A percentile compares a stretch with the other conserved stretches of the same genome.
phyloP scores from a whole-genome alignment of 2,888 invertebrate genomes.

The Lasioglossum leucozonium region DNA sequence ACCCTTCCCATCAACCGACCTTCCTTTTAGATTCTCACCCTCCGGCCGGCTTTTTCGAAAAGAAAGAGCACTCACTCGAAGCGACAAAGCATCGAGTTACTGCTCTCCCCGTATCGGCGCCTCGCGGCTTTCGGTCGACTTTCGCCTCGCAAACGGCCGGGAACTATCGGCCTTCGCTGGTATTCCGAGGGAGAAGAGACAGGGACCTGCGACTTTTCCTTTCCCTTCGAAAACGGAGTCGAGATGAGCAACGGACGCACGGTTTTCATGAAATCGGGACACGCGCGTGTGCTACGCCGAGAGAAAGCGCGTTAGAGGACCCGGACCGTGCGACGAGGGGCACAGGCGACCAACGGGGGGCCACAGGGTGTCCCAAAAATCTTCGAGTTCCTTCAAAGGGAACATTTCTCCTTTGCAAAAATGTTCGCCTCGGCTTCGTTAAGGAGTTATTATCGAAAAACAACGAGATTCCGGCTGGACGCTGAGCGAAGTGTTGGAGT shows the following conservation, averaged over 20 bases:
- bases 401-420: too few relatives aligned
- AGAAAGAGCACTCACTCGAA: slow-evolving; percentile 52
- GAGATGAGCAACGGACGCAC: slow-evolving; percentile 9
- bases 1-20: slow-evolving; percentile 61
- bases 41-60: slow-evolving; percentile 38
- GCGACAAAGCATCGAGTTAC: slow-evolving; percentile 66
- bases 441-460: too few relatives aligned
- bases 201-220: slow-evolving; percentile 39
- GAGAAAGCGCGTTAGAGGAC: slow-evolving; percentile 68
- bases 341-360: neutral
- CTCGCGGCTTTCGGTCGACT: slow-evolving; percentile 45
- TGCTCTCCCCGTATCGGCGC: slow-evolving; percentile 41
- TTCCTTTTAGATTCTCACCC: slow-evolving; percentile 63
- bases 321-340: neutral
- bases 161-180: slow-evolving; percentile 39
- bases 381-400: too few relatives aligned
- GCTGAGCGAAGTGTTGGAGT: too few relatives aligned
- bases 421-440: too few relatives aligned
- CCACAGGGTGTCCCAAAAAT: too few relatives aligned
- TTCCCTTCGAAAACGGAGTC: slow-evolving; percentile 44
- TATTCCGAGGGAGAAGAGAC: slow-evolving; percentile 3
- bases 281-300: slow-evolving; percentile 43
- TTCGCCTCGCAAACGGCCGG: slow-evolving; percentile 36
- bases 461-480: too few relatives aligned
- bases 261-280: slow-evolving; percentile 67